These are phyloP conservation scores for Eupsilia transversa DNA, from an alignment of 2,888 invertebrate genomes.

Conservation along the genomic window DNA sequence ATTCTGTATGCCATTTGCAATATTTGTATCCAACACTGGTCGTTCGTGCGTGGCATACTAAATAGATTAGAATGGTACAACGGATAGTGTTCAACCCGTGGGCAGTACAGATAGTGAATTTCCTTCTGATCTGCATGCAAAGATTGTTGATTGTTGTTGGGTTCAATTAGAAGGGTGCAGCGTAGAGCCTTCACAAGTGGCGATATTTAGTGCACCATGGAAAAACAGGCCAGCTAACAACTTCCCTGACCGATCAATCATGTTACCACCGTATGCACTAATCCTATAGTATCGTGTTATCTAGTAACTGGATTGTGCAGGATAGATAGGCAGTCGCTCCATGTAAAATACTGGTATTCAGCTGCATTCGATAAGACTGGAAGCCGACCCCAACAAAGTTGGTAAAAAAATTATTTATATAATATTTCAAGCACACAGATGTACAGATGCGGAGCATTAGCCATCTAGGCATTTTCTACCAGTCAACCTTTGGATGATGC, in stretches of 20 bases:
- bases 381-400: neutral
- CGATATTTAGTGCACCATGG: neutral
- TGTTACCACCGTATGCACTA: neutral
- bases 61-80: constrained; percentile 35
- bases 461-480: no score
- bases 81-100: neutral
- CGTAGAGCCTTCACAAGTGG: neutral
- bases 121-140: neutral
- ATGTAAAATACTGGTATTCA: neutral
- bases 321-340: no score
- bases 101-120: constrained; percentile 5
- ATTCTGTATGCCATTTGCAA: constrained; percentile 34
- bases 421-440: no score
- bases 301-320: neutral
- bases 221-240: neutral
- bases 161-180: neutral
- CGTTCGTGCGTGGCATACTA: constrained; percentile 31
- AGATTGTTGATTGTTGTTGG: neutral
- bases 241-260: neutral
- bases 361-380: neutral
- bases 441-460: no score
- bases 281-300: neutral
- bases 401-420: no score
- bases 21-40: constrained; percentile 8
- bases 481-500: no score